These are phyloP conservation scores for Trichogramma pretiosum DNA, from an alignment of 1,140 invertebrate species.

Conservation along the genomic window DNA sequence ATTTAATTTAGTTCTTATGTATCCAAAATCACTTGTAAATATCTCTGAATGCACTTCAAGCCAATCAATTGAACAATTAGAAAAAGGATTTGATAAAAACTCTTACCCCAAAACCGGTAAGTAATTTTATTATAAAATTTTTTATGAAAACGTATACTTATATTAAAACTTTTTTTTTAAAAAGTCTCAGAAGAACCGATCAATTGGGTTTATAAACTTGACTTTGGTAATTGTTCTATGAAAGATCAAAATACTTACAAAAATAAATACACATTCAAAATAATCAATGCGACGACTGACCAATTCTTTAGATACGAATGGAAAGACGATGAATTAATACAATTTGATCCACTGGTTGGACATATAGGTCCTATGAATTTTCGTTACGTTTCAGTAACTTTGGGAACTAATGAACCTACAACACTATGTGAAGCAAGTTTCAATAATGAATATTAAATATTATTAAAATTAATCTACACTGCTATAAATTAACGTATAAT, in stretches of 20 bases:
- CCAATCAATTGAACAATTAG: too few species aligned
- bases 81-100: too few species aligned
- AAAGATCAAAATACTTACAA: slow-evolving; percentile 26
- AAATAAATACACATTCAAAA: slow-evolving; percentile 24
- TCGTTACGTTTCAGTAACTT: slow-evolving; percentile 28
- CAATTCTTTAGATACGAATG: slow-evolving; percentile 31
- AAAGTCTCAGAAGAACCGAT: not conserved
- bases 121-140: too few species aligned
- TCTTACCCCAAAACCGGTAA: too few species aligned
- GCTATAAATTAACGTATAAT: too few species aligned
- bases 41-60: too few species aligned
- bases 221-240: slow-evolving; percentile 29
- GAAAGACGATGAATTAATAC: slow-evolving; percentile 21
- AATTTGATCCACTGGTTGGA: slow-evolving; percentile 28
- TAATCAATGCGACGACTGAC: slow-evolving; percentile 28
- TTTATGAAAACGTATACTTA: not conserved
- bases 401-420: slow-evolving; percentile 23
- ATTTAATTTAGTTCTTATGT: too few species aligned
- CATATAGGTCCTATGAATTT: slow-evolving; percentile 23
- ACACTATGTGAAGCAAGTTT: slow-evolving; percentile 24
- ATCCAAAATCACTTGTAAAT: too few species aligned
- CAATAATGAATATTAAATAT: too few species aligned
- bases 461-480: too few species aligned
- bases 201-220: slow-evolving; percentile 20
- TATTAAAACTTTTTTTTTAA: not conserved